Evolutionary conservation across 2,113 vertebrate species (phyloP).

Genomic region (Clinocottus analis): DNA sequence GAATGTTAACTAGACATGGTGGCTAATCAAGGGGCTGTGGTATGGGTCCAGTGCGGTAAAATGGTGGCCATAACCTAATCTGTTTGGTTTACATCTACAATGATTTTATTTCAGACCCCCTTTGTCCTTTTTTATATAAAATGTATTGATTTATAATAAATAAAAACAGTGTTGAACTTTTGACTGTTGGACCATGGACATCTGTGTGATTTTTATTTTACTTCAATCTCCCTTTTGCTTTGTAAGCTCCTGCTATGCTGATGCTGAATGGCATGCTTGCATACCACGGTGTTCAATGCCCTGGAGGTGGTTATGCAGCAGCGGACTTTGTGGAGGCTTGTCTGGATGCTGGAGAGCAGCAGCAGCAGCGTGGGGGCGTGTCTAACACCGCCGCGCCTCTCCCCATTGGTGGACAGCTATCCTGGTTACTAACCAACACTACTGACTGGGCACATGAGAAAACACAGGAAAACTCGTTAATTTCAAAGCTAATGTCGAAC

Average conservation of each 20-base stretch:
- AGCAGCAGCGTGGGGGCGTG: constrained; percentile 62
- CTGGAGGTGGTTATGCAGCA: not conserved
- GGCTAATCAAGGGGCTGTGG: constrained; percentile 57
- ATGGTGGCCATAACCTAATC: constrained; percentile 66
- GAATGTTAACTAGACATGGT: constrained; percentile 57
- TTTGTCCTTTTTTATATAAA: constrained; percentile 81
- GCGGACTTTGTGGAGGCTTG: constrained; percentile 2
- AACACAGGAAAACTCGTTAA: constrained; percentile 33
- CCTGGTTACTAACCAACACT: constrained; percentile 80
- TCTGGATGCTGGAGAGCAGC: constrained; percentile 2
- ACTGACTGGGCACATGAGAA: constrained; percentile 67
- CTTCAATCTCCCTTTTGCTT: not conserved
- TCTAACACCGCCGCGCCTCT: not conserved
- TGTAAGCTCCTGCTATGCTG: not conserved
- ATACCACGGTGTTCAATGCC: not conserved
- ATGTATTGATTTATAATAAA: constrained; percentile 86
- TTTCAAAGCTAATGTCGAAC: constrained; percentile 2
- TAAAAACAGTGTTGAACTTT: constrained; percentile 84
- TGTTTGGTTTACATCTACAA: constrained; percentile 77
- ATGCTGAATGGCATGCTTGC: not conserved
- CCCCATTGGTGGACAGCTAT: constrained; percentile 75
- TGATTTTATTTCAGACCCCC: constrained; percentile 80
- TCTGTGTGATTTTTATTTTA: constrained; percentile 6
- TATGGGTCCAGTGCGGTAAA: constrained; percentile 55
- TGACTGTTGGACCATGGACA: constrained; percentile 55